phyloP scores from a whole-genome alignment of 1,140 invertebrate species.

The Drosophila lowei region DNA sequence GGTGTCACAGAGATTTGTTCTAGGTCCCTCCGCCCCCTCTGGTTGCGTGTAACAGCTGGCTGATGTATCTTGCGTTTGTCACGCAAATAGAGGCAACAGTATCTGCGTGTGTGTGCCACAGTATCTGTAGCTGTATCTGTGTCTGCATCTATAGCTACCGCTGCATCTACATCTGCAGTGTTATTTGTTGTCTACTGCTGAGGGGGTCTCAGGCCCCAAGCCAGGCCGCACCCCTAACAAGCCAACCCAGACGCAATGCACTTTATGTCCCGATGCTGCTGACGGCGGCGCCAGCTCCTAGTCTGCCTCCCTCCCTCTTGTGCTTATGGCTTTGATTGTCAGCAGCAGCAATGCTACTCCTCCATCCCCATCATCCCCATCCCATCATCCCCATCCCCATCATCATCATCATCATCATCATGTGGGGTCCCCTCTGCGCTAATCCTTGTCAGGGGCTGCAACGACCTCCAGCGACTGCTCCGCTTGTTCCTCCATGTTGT shows the following conservation, averaged over 20 bases:
- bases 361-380: too few relatives aligned
- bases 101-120: slow-evolving; percentile 17
- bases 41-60: slow-evolving; percentile 20
- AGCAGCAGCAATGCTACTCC: slow-evolving; percentile 38
- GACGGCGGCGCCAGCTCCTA: slow-evolving; percentile 52
- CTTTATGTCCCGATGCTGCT: slow-evolving; percentile 69
- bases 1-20: slow-evolving; percentile 59
- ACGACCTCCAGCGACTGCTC: slow-evolving; percentile 36
- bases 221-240: slow-evolving; percentile 36
- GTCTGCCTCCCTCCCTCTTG: slow-evolving; percentile 19
- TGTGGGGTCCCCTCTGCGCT: slow-evolving; percentile 44
- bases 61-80: slow-evolving; percentile 53
- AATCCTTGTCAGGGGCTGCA: slow-evolving; percentile 60
- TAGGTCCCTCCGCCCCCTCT: not conserved
- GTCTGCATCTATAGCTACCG: slow-evolving; percentile 15
- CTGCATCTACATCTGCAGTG: slow-evolving; percentile 26
- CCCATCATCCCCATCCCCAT: slow-evolving; percentile 34
- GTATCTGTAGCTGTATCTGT: slow-evolving; percentile 21
- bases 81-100: slow-evolving; percentile 62
- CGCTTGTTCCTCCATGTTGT: slow-evolving; percentile 60
- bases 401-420: slow-evolving; percentile 45
- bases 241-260: slow-evolving; percentile 70
- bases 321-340: slow-evolving; percentile 54
- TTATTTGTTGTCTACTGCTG: slow-evolving; percentile 53
- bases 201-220: not conserved